Evolutionary conservation across 1,140 invertebrate species (phyloP).

Genomic region (Drosophila nannoptera): DNA sequence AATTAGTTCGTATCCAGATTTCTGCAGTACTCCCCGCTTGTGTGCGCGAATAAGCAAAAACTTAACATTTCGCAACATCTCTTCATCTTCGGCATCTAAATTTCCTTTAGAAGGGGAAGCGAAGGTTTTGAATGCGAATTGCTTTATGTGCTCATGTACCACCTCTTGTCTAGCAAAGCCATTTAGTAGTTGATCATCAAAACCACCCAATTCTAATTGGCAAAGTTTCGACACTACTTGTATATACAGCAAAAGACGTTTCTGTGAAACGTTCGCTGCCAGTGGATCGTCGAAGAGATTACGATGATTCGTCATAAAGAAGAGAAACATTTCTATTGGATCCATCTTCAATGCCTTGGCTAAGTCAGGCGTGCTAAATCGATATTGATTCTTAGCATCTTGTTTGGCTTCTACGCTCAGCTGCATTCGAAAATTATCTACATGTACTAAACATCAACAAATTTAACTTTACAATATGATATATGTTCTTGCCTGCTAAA

Average conservation of each 20-base stretch:
- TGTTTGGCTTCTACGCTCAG: slow-evolving; percentile 6
- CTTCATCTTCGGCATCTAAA: slow-evolving; percentile 38
- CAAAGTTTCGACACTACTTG: slow-evolving; percentile 80
- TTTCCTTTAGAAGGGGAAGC: slow-evolving; percentile 3
- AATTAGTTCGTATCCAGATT: slow-evolving; percentile 35
- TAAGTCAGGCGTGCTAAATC: slow-evolving; percentile 46
- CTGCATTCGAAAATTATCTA: slow-evolving; percentile 20
- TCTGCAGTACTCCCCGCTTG: slow-evolving; percentile 38
- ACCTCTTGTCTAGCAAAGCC: slow-evolving; percentile 40
- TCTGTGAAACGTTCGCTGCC: slow-evolving; percentile 44
- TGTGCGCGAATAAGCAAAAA: slow-evolving; percentile 50
- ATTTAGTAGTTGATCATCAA: slow-evolving; percentile 37
- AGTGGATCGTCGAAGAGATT: slow-evolving; percentile 62
- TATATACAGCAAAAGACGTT: slow-evolving; percentile 57
- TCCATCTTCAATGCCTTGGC: slow-evolving; percentile 31
- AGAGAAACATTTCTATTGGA: slow-evolving; percentile 70
- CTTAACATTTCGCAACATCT: slow-evolving; percentile 43
- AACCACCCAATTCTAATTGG: slow-evolving; percentile 79
- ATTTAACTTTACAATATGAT: neutral
- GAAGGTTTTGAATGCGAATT: slow-evolving; percentile 24
- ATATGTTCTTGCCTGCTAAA: slow-evolving; percentile 14
- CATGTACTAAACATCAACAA: neutral
- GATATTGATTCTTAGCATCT: slow-evolving; percentile 1
- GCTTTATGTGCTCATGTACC: slow-evolving; percentile 37
- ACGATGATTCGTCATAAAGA: slow-evolving; percentile 61